These are phyloP conservation scores for Diachasmimorpha longicaudata DNA, from an alignment of 1,140 invertebrate genomes.

Conservation along the genomic window DNA sequence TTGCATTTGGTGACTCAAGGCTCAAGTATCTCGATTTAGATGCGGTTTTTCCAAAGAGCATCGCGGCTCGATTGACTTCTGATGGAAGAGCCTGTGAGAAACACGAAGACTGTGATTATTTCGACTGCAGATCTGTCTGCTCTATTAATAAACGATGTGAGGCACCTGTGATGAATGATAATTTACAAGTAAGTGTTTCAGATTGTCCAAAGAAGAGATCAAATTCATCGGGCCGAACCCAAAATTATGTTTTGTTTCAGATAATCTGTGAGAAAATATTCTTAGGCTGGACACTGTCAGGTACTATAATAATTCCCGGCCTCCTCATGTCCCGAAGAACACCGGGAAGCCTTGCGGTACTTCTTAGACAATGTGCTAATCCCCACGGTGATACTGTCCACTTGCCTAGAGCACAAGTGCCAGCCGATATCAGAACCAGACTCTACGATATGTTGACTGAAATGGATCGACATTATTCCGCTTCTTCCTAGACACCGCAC, in stretches of 20 bases:
- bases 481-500: slow-evolving; percentile 21
- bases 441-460: slow-evolving; percentile 64
- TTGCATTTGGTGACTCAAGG: slow-evolving; percentile 60
- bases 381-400: slow-evolving; percentile 52
- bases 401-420: slow-evolving; percentile 54
- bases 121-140: slow-evolving; percentile 70
- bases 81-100: slow-evolving; percentile 59
- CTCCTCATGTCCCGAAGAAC: slow-evolving; percentile 67
- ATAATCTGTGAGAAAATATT: slow-evolving; percentile 71
- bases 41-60: slow-evolving; percentile 61
- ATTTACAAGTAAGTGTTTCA: slow-evolving; percentile 62
- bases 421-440: slow-evolving; percentile 57
- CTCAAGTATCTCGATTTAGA: slow-evolving; percentile 70
- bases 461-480: slow-evolving; percentile 48
- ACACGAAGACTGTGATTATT: slow-evolving; percentile 70
- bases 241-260: slow-evolving; percentile 42
- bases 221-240: too few relatives aligned
- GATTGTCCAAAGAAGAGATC: too few relatives aligned
- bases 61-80: slow-evolving; percentile 57
- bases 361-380: slow-evolving; percentile 67
- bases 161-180: slow-evolving; percentile 67
- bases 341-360: slow-evolving; percentile 61
- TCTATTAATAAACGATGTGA: slow-evolving; percentile 61
- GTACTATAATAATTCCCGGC: slow-evolving; percentile 67
- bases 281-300: slow-evolving; percentile 68